Conservation (phyloP, 2,888 invertebrate genomes). For the Linnaemya vulpina region DNA sequence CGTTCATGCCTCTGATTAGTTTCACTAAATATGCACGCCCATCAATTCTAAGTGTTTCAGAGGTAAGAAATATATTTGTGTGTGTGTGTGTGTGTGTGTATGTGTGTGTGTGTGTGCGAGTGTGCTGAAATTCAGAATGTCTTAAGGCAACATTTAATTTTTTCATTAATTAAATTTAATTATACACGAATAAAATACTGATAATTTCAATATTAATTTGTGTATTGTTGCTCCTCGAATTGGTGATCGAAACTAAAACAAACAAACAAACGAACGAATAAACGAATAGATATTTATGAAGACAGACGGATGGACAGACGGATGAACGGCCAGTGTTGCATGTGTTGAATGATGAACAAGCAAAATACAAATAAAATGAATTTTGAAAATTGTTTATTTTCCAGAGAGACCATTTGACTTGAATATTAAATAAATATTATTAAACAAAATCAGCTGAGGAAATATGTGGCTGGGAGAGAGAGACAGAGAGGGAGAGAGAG, state of each 20-base stretch:
- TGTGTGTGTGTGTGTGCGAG: slow-evolving; percentile 1
- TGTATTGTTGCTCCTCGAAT: slow-evolving; percentile 22
- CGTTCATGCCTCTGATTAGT: neutral
- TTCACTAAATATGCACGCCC: neutral
- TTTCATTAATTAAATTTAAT: slow-evolving; percentile 42
- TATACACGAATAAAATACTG: slow-evolving; percentile 5
- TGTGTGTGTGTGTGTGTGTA: slow-evolving; percentile 7
- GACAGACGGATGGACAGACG: neutral
- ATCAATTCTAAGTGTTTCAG: neutral
- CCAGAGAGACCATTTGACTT: slow-evolving; percentile 49
- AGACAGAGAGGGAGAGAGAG: neutral
- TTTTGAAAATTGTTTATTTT: slow-evolving; percentile 52
- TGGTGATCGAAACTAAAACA: slow-evolving; percentile 33
- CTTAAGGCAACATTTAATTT: slow-evolving; percentile 50
- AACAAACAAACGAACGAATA: neutral
- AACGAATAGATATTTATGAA: neutral
- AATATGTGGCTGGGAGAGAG: neutral
- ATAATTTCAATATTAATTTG: slow-evolving; percentile 42
- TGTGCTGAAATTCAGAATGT: slow-evolving; percentile 42
- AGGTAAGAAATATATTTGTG: neutral
- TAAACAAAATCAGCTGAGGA: slow-evolving; percentile 23
- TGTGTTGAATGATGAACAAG: slow-evolving; percentile 57
- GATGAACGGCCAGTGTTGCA: slow-evolving; percentile 3
- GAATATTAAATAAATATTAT: slow-evolving; percentile 49
- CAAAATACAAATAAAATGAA: slow-evolving; percentile 31